Conservation (phyloP, 2,113 vertebrate genomes). For the Rhinopithecus roxellana region DNA sequence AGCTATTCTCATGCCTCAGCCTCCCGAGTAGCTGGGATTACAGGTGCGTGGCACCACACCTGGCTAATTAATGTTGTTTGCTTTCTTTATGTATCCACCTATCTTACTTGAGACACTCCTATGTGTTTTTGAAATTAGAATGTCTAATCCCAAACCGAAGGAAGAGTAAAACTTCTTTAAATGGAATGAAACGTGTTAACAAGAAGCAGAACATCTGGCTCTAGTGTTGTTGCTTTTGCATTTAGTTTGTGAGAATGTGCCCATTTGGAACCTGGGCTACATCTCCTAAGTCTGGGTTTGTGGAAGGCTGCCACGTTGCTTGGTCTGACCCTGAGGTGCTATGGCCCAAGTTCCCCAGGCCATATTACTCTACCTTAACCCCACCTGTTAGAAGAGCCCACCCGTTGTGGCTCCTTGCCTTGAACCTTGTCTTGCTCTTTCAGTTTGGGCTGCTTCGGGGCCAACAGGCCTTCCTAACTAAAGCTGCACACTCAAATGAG, state of each 20-base stretch:
- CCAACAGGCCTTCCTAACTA: background rate
- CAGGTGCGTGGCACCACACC: too few species aligned
- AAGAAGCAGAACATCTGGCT: background rate
- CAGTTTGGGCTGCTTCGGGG: background rate
- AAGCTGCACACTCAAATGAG: background rate
- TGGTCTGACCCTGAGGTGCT: background rate
- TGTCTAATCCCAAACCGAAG: background rate
- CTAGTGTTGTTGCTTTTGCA: background rate
- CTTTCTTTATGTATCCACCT: background rate
- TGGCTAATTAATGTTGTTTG: background rate
- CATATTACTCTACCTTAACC: background rate
- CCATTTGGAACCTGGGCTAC: background rate
- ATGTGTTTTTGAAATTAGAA: background rate
- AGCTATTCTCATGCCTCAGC: too few species aligned
- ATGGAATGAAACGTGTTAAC: background rate
- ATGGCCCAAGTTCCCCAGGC: background rate
- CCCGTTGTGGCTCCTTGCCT: background rate
- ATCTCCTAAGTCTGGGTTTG: background rate
- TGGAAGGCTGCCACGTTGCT: background rate
- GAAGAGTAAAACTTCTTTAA: background rate
- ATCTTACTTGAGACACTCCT: background rate
- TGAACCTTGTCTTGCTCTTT: background rate
- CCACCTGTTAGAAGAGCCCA: background rate
- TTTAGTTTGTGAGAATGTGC: background rate
- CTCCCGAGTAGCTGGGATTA: too few species aligned